Conservation (phyloP, 2,113 vertebrate species). For the Phainopepla nitens region DNA sequence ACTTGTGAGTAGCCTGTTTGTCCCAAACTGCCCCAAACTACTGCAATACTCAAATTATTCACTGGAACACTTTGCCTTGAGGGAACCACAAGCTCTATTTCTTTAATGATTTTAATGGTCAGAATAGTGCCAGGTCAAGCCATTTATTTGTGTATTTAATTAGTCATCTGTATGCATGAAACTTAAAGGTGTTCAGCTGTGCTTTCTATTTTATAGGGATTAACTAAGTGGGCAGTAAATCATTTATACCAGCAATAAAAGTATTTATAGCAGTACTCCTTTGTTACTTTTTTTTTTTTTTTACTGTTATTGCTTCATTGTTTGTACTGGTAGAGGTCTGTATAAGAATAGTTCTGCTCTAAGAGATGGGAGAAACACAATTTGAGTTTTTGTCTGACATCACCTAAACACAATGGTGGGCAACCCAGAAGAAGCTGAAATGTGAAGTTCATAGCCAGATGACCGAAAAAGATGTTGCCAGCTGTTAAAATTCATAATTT, state of each 20-base stretch:
- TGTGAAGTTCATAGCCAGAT: constrained; percentile 27
- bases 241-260: constrained; percentile 67
- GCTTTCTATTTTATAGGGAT: constrained; percentile 76
- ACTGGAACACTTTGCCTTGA: constrained; percentile 59
- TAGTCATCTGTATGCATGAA: constrained; percentile 78
- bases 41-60: constrained; percentile 25
- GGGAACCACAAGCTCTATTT: constrained; percentile 66
- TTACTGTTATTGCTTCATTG: constrained; percentile 46
- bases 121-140: constrained; percentile 73
- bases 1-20: not conserved
- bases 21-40: not conserved
- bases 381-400: constrained; percentile 44
- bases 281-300: not conserved
- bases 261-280: constrained; percentile 61
- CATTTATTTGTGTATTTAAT: constrained; percentile 77
- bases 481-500: constrained; percentile 45
- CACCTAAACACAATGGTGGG: not conserved
- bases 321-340: constrained; percentile 59
- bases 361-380: constrained; percentile 18
- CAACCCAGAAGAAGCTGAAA: constrained; percentile 44
- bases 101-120: constrained; percentile 71
- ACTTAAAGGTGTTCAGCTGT: constrained; percentile 77
- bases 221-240: constrained; percentile 75
- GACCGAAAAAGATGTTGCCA: constrained; percentile 36
- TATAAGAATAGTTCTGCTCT: constrained; percentile 17